Evolutionary conservation across 2,888 invertebrate species (phyloP), one percentile per base, ranked within the genome.

Genomic region (Mythimna lalbum): DNA sequence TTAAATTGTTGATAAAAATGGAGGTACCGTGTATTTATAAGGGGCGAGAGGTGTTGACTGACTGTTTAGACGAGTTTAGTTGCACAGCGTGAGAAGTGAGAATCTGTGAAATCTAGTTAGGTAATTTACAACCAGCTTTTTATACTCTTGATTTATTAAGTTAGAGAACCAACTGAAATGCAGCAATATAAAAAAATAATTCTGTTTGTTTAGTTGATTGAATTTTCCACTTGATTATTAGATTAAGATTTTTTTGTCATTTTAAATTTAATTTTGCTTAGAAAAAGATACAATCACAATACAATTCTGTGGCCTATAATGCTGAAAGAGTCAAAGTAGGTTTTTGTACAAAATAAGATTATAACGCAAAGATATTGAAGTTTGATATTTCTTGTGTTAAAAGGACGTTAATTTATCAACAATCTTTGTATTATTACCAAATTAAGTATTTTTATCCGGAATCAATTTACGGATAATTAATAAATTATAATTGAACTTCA

Each of bases 1-100:
- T 69, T 82, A 71, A 75, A 75, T 67, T 43, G 43, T 53, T 52
- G 17, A 56, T 55, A 69, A 63, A 70, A 65, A 83, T 60, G 59
- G 63, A 1, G 4, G n/a, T 60, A 19, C 39, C 21, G n/a, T 56
- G 69, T 57, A 53, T 80, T 60, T 78, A 72, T 70, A 78, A 33
- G 81, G 73, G 64, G 81, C 50, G 78, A 72, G 72, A 79, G 67
- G 56, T 19, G 49, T 39, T 53, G 21, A 23, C 31, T 60, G 36
- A 57, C 70, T 57, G 31, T 56, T 49, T 49, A 21, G n/a, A 49
- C 63, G 1, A 50, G 47, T 60, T 76, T 68, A 19, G 59, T 33
- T 59, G 7, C n/a, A 10, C 7, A 60, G 53, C 55, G 69, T 68
- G 69, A 76, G 69, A 73, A 73, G 57, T 66, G 66, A 75, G 53